A percentile compares a stretch with the other conserved stretches of the same genome.
phyloP scores from a whole-genome alignment of 2,113 vertebrate genomes.

The Calyptomena viridis region DNA sequence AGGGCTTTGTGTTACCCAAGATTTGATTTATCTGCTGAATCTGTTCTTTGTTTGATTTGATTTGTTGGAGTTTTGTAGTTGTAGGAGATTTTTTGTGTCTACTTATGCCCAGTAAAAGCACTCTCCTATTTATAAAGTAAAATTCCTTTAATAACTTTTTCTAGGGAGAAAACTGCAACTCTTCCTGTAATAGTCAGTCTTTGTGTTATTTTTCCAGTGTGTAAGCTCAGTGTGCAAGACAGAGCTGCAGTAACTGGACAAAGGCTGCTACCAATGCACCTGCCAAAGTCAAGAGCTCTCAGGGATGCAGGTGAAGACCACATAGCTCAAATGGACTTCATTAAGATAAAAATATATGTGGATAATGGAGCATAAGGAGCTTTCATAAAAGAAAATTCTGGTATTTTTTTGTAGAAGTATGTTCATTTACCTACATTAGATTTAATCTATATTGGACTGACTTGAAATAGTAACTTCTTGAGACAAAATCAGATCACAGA shows the following conservation, averaged over 20 bases:
- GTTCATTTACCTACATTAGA: background rate
- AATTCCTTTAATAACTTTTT: background rate
- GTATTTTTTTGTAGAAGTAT: fast-evolving
- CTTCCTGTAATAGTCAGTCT: background rate
- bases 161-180: background rate
- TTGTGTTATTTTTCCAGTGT: background rate
- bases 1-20: background rate
- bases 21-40: background rate
- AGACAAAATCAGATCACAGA: background rate
- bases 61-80: background rate
- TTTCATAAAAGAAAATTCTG: background rate
- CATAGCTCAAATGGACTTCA: background rate
- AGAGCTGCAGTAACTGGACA: background rate
- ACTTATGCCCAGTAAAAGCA: background rate
- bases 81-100: background rate
- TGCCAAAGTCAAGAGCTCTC: background rate
- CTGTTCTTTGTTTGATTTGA: background rate
- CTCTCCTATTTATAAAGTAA: background rate
- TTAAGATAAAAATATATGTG: background rate
- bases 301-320: background rate
- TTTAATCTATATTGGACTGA: background rate
- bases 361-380: background rate
- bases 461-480: background rate
- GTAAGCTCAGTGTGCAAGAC: background rate
- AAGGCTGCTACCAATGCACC: background rate